Evolutionary conservation across 2,113 vertebrate genomes (phyloP).

Genomic region (Synchiropus splendidus): DNA sequence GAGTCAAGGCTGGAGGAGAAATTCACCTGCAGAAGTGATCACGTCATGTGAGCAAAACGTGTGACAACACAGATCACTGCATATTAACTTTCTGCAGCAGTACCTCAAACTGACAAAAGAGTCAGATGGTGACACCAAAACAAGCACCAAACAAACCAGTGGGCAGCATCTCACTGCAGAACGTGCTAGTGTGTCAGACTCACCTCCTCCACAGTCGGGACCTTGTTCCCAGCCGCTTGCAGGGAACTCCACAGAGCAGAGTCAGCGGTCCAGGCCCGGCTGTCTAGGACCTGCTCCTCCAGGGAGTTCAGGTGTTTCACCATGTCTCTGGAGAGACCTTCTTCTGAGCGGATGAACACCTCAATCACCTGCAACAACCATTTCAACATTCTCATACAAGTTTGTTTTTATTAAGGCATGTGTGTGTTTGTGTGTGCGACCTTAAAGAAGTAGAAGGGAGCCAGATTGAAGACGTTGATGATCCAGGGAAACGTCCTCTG

Average conservation of each 20-base stretch:
- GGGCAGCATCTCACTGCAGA: no score
- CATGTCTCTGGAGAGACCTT: conserved; percentile 93
- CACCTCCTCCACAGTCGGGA: conserved; percentile 94
- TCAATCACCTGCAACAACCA: conserved; percentile 82
- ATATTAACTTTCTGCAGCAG: not conserved
- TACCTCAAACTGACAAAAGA: not conserved
- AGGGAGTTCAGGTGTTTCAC: conserved; percentile 94
- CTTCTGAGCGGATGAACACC: conserved; percentile 92
- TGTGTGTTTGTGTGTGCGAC: conserved; percentile 43
- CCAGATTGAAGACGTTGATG: conserved; percentile 76
- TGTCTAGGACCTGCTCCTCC: conserved; percentile 94
- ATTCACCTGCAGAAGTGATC: conserved; percentile 72
- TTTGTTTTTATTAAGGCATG: not conserved
- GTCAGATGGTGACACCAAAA: not conserved
- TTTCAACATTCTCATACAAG: conserved; percentile 4
- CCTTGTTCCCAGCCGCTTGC: conserved; percentile 68
- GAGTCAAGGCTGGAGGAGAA: conserved; percentile 86
- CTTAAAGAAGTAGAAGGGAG: conserved; percentile 95
- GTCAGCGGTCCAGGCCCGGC: conserved; percentile 76
- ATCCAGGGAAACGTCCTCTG: conserved; percentile 94
- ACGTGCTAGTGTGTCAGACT: conserved; percentile 28
- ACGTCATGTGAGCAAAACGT: not conserved
- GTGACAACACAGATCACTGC: not conserved
- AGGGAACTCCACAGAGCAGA: conserved; percentile 83
- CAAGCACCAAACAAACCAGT: not conserved